Evolutionary conservation across 2,888 invertebrate species (phyloP).

Genomic region (Mellilla xanthometata): DNA sequence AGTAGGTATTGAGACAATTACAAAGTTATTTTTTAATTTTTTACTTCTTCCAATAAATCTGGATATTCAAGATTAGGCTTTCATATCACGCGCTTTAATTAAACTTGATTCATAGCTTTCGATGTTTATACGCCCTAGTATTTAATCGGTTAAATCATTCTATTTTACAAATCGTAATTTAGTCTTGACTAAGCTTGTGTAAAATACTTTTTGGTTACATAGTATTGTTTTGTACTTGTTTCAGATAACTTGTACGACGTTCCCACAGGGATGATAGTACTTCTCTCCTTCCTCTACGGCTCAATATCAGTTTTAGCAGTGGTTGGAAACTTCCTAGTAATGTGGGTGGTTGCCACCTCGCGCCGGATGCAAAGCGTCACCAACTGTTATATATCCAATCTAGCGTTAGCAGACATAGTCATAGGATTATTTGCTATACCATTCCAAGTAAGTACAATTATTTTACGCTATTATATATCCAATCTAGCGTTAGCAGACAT

Average conservation of each 20-base stretch:
- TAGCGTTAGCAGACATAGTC: conserved; percentile 93
- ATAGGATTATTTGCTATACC: conserved; percentile 94
- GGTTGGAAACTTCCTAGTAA: conserved; percentile 92
- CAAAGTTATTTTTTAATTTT: too few species aligned
- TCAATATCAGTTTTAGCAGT: conserved; percentile 91
- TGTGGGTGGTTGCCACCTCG: conserved; percentile 91
- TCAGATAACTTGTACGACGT: conserved; percentile 87
- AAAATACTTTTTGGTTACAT: neutral
- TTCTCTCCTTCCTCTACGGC: conserved; percentile 91
- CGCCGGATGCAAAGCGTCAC: conserved; percentile 91
- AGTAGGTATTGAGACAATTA: too few species aligned
- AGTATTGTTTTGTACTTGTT: conserved; percentile 39
- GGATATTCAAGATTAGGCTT: too few species aligned
- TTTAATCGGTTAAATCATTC: too few species aligned
- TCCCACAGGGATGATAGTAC: conserved; percentile 87
- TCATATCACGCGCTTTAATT: too few species aligned
- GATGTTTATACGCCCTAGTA: too few species aligned
- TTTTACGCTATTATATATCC: conserved; percentile 52
- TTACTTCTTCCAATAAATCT: too few species aligned
- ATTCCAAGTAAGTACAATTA: conserved; percentile 78
- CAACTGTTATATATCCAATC: conserved; percentile 93
- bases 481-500: conserved; percentile 94
- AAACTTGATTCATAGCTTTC: too few species aligned
- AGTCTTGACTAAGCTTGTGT: too few species aligned
- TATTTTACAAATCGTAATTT: too few species aligned